These are phyloP conservation scores for Opisthocomus hoazin DNA, from an alignment of 2,113 vertebrate genomes.

Conservation along the genomic window DNA sequence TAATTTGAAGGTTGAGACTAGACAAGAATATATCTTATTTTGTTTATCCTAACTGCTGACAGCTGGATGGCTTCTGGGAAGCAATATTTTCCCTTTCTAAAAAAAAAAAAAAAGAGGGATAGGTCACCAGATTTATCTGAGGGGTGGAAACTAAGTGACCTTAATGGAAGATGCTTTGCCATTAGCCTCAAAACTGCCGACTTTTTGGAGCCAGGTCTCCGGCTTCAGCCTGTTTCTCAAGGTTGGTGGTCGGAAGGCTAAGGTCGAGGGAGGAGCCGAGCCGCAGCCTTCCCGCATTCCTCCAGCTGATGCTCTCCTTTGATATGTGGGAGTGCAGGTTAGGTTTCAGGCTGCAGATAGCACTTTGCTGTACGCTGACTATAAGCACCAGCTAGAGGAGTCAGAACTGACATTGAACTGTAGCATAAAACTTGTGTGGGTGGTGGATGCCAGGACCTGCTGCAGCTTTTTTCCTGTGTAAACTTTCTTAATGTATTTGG, in stretches of 20 bases:
- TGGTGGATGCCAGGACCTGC: neutral
- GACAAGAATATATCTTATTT: neutral
- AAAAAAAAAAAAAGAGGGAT: neutral
- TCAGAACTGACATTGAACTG: neutral
- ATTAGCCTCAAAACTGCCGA: neutral
- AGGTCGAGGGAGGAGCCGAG: neutral
- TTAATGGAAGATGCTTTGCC: neutral
- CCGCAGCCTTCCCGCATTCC: neutral
- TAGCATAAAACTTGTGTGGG: neutral
- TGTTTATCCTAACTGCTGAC: neutral
- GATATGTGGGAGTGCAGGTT: neutral
- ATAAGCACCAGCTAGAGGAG: neutral
- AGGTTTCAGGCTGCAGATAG: neutral
- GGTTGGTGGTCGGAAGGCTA: slow-evolving; percentile 19
- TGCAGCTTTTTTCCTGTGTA: neutral
- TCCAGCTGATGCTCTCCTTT: neutral
- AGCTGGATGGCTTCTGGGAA: neutral
- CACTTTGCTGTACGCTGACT: neutral
- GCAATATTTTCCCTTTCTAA: neutral
- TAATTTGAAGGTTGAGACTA: neutral
- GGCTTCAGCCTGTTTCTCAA: neutral
- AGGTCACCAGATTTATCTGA: neutral
- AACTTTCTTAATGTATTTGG: neutral
- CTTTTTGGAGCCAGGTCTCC: neutral
- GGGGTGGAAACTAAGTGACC: neutral